Percentiles rank a stretch among this genome's conserved stretches.
Evolutionary conservation across 1,140 invertebrate species (phyloP).

Genomic region (Pseudoatta argentina): DNA sequence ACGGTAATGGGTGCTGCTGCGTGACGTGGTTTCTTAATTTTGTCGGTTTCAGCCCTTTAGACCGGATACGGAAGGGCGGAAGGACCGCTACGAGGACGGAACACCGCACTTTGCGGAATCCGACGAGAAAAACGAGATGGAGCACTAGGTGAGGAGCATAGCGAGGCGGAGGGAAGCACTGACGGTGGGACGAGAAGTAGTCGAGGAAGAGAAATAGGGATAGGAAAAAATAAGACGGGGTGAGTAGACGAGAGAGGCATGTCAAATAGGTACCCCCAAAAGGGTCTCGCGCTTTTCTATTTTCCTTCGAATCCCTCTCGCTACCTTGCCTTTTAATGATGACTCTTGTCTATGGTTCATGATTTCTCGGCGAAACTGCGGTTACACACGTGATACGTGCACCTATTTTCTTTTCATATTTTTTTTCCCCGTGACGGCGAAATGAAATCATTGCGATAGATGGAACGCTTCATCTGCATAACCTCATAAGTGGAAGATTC

Average conservation of each 20-base stretch:
- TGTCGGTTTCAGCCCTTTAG: constrained; percentile 57
- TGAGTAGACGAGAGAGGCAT: constrained; percentile 68
- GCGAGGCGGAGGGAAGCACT: constrained; percentile 9
- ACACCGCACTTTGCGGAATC: constrained; percentile 66
- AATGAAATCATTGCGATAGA: constrained; percentile 59
- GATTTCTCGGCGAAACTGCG: constrained; percentile 47
- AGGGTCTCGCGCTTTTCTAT: constrained; percentile 69
- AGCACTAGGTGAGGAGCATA: neutral
- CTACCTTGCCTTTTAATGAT: constrained; percentile 67
- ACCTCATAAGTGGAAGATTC: neutral
- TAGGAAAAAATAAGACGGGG: constrained; percentile 48
- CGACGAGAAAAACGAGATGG: constrained; percentile 55
- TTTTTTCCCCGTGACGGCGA: constrained; percentile 27
- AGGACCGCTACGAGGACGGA: constrained; percentile 34
- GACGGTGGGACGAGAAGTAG: constrained; percentile 19
- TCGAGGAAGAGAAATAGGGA: constrained; percentile 63
- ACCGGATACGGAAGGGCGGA: constrained; percentile 26
- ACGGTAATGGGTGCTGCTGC: constrained; percentile 74
- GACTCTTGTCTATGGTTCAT: constrained; percentile 47
- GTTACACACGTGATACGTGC: constrained; percentile 39
- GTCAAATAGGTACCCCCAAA: constrained; percentile 75
- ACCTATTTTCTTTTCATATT: constrained; percentile 5
- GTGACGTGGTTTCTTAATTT: constrained; percentile 79
- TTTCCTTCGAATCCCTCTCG: constrained; percentile 65
- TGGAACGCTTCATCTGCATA: constrained; percentile 5